Evolutionary conservation across 1,140 invertebrate species (phyloP).

Genomic region (Drosophila nebulosa): DNA sequence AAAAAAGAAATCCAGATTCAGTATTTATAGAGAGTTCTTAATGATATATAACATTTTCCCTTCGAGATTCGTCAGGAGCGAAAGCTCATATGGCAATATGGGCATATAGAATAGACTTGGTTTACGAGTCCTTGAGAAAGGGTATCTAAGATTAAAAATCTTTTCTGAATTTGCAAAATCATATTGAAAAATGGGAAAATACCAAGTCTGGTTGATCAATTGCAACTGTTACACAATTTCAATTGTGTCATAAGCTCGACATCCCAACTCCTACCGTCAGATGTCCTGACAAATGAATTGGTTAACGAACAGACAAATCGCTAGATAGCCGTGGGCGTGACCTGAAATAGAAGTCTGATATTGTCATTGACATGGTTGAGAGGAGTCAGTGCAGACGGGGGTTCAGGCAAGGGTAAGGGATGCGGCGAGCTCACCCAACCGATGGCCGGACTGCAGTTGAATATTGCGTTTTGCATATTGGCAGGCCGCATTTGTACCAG

Average conservation of each 20-base stretch:
- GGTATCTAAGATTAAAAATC: neutral
- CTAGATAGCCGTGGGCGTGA: constrained; percentile 13
- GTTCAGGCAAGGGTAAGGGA: neutral
- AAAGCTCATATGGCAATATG: no score
- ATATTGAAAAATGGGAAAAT: neutral
- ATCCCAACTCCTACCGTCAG: neutral
- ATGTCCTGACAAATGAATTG: constrained; percentile 56
- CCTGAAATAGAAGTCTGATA: constrained; percentile 19
- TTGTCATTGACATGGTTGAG: constrained; percentile 18
- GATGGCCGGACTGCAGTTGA: constrained; percentile 5
- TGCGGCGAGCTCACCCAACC: neutral
- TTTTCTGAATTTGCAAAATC: neutral
- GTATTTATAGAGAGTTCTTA: no score
- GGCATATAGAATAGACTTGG: no score
- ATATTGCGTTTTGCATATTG: constrained; percentile 41
- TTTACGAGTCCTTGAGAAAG: neutral
- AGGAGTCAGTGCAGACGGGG: neutral
- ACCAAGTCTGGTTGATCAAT: neutral
- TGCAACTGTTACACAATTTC: neutral
- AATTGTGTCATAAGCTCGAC: neutral
- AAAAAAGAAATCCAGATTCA: no score
- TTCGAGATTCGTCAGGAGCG: no score
- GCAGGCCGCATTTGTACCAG: constrained; percentile 21
- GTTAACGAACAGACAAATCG: constrained; percentile 50
- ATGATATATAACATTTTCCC: no score